Evolutionary conservation across 2,797 vertebrate species (phyloP), one percentile per base, ranked within the genome.

Genomic region (Malacoraja senta): DNA sequence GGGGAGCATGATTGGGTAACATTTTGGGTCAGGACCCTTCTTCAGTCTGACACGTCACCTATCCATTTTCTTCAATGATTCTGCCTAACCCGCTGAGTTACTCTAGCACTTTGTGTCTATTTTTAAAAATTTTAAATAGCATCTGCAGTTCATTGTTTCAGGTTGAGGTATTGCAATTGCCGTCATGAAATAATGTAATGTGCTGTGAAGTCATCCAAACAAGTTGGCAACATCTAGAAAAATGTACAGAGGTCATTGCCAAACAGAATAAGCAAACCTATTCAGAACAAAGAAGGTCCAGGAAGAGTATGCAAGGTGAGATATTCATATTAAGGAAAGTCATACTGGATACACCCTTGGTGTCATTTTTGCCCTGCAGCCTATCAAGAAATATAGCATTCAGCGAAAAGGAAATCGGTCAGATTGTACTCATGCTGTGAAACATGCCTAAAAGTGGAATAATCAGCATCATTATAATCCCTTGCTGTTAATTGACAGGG

Each of bases 281-380:
- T 26, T 91, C 19, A 68, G 65, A 63, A 72, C 68, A 72, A 91
- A 91, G 19, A 32, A 91, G 35, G 32, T 68, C 68, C 21, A 38
- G 19, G 17, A 91, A 91, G 32, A 13, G 21, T 68, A 44, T 44
- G 65, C 32, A 71, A 71, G 44, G 80, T 81, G 32, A 72, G 32
- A 71, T 32, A 38, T 91, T 38, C 88, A 53, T 53, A 53, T 72
- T 72, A 71, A 63, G 65, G 32, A 91, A 68, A 91, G 88, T 71
- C 88, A 91, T n/a, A 3, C 88, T 38, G 32, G 61, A 68, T 91
- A 21, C 38, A 38, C 32, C 32, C 10, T 19, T 3, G 38, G 35
- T 91, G 88, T 91, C 88, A 91, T 72, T 91, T 71, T 9, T 35
- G 21, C 68, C 88, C 88, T 91, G 65, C 21, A 65, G 86, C 32